Percentiles rank a stretch among this genome's conserved stretches.
Conservation (phyloP, 2,797 vertebrate genomes). For the Petrocephalus sullivani region DNA sequence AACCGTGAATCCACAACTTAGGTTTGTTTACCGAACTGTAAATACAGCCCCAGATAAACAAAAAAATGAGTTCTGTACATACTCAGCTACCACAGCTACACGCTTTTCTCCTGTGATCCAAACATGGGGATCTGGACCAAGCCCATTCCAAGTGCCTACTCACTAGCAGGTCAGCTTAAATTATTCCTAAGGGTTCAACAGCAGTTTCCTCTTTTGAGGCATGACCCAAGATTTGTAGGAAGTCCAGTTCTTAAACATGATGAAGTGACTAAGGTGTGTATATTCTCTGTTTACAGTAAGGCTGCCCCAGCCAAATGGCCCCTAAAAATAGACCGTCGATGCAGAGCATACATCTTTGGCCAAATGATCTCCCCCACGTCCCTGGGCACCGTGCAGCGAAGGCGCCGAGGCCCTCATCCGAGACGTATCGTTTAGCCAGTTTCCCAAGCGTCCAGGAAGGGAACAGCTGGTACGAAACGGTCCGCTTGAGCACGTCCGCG, state of each 20-base stretch:
- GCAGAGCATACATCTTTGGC: neutral
- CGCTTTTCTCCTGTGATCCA: neutral
- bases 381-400: neutral
- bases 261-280: neutral
- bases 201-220: neutral
- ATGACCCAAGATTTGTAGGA: neutral
- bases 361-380: neutral
- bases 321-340: neutral
- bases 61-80: neutral
- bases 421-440: neutral
- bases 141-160: neutral
- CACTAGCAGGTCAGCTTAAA: neutral
- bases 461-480: neutral
- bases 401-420: neutral
- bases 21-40: neutral
- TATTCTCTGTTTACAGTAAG: slow-evolving; percentile 8
- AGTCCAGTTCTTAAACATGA: slow-evolving; percentile 10
- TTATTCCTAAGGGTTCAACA: neutral
- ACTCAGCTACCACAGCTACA: neutral
- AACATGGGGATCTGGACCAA: neutral
- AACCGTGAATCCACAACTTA: neutral
- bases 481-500: neutral
- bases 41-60: neutral
- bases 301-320: neutral
- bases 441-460: neutral